phyloP scores from a whole-genome alignment of 2,113 vertebrate genomes.

The Grantiella picta region DNA sequence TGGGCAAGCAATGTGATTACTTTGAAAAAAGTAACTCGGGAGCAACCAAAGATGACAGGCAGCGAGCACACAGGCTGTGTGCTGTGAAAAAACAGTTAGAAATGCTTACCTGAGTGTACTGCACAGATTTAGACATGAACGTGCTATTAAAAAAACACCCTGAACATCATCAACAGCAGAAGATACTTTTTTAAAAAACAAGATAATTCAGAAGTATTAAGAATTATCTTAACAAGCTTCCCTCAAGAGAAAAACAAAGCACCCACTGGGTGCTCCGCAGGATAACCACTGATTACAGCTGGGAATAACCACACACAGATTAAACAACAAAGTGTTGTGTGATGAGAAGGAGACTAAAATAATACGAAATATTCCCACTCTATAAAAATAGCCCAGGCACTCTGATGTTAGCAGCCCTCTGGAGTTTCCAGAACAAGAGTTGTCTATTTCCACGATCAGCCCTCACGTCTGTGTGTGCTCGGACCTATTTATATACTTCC shows the following conservation, averaged over 20 bases:
- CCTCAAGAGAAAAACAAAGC: constrained; percentile 4
- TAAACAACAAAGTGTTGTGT: neutral
- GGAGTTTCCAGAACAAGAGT: neutral
- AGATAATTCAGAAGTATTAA: neutral
- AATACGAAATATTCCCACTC: neutral
- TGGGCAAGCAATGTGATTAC: neutral
- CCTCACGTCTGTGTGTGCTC: neutral
- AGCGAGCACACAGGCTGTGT: accelerated
- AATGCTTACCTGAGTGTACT: neutral
- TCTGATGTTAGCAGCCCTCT: neutral
- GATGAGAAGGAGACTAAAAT: neutral
- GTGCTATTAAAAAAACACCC: neutral
- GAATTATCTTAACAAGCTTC: neutral
- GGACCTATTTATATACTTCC: neutral
- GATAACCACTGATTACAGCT: neutral
- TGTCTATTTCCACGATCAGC: neutral
- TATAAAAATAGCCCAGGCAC: neutral
- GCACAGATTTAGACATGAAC: neutral
- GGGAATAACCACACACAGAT: neutral
- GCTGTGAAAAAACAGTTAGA: neutral
- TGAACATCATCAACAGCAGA: neutral
- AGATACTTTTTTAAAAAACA: neutral
- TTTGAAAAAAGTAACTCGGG: neutral
- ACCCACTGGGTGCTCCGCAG: neutral
- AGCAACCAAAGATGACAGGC: neutral